A percentile compares a stretch with the other conserved stretches of the same genome.
These are phyloP conservation scores for Arvicanthis niloticus DNA, from an alignment of 2,113 vertebrate genomes.

Conservation along the genomic window DNA sequence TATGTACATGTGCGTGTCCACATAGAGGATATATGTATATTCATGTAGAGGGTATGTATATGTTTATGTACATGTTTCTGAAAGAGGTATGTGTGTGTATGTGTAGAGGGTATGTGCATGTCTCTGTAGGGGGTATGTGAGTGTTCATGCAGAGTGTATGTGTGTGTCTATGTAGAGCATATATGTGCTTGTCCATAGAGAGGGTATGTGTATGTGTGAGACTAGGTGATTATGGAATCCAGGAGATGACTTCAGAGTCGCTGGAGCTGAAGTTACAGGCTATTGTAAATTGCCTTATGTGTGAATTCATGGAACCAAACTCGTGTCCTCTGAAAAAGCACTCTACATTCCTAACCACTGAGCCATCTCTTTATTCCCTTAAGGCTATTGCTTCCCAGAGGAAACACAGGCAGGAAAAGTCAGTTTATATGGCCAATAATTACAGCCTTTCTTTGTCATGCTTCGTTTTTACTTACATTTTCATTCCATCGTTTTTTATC, in stretches of 20 bases:
- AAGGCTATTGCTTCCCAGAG: background rate
- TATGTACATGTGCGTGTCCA: background rate
- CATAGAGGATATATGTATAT: background rate
- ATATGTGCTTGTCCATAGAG: background rate
- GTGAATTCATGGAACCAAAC: background rate
- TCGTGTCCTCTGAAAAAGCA: background rate
- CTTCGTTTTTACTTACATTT: background rate
- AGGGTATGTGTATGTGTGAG: background rate
- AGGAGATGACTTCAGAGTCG: no score
- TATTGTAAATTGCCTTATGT: background rate
- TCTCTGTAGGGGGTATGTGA: no score
- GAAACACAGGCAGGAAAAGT: background rate
- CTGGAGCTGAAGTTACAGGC: background rate
- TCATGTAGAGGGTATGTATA: background rate
- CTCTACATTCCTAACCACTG: background rate
- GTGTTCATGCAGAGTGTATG: no score
- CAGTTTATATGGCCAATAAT: background rate
- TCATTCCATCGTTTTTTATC: background rate
- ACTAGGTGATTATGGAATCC: background rate
- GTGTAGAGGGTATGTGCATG: background rate
- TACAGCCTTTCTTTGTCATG: background rate
- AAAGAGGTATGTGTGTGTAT: no score
- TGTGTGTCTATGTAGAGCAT: background rate
- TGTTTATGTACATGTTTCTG: no score
- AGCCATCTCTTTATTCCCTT: background rate